A percentile compares a stretch with the other conserved stretches of the same genome.
Conservation (phyloP, 2,113 vertebrate species). For the Etheostoma cragini region DNA sequence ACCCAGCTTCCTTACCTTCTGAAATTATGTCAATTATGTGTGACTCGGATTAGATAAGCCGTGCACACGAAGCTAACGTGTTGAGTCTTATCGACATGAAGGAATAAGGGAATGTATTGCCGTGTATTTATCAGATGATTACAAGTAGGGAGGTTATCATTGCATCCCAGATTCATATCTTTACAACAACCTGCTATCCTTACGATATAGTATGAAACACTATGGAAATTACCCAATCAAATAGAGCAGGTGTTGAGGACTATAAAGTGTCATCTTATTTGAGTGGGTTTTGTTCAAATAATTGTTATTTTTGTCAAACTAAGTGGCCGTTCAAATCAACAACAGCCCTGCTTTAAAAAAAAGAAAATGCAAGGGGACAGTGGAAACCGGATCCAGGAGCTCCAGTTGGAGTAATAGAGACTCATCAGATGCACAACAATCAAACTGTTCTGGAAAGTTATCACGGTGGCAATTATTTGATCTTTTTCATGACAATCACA, state of each 20-base stretch:
- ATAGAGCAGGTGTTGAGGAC: background rate
- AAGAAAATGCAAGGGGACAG: background rate
- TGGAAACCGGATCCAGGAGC: background rate
- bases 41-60: background rate
- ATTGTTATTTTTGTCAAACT: background rate
- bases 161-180: slow-evolving; percentile 8
- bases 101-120: slow-evolving; percentile 4
- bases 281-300: background rate
- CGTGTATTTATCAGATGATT: background rate
- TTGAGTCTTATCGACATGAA: slow-evolving; percentile 1
- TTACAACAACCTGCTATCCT: background rate
- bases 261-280: background rate
- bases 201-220: background rate
- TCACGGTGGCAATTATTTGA: background rate
- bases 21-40: slow-evolving; percentile 44
- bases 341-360: too few relatives aligned
- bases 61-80: background rate
- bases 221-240: background rate
- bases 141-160: background rate
- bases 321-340: too few relatives aligned
- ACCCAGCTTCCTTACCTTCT: slow-evolving; percentile 40
- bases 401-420: background rate
- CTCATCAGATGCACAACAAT: too few relatives aligned
- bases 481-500: background rate
- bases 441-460: background rate